A percentile compares a stretch with the other conserved stretches of the same genome.
phyloP scores from a whole-genome alignment of 2,797 vertebrate species.

The Adelosebastes latens region DNA sequence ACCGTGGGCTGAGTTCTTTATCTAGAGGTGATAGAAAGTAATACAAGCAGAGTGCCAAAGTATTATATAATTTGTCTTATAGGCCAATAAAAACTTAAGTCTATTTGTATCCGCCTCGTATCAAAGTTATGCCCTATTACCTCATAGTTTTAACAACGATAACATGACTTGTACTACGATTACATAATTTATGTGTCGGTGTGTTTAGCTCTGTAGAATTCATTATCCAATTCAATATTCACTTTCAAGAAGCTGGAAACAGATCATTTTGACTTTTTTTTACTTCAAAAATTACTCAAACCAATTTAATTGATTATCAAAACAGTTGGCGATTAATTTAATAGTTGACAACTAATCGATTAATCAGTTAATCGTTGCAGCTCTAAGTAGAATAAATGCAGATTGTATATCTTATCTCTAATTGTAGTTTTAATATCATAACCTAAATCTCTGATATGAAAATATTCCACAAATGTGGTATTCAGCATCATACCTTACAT shows the following conservation, averaged over 20 bases:
- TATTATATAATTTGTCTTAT: background rate
- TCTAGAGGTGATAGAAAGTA: conserved; percentile 4
- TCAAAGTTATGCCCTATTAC: background rate
- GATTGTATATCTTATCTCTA: too few relatives aligned
- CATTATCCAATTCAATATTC: too few relatives aligned
- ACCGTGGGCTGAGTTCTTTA: conserved; percentile 1
- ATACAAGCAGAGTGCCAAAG: background rate
- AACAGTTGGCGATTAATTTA: background rate
- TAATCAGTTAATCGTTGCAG: too few relatives aligned
- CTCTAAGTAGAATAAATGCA: too few relatives aligned
- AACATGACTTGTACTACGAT: background rate
- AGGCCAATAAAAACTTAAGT: background rate
- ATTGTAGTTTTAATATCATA: background rate
- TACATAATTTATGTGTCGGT: background rate
- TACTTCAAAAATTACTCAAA: too few relatives aligned
- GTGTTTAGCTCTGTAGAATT: background rate
- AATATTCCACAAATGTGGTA: background rate
- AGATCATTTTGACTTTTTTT: background rate
- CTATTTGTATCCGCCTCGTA: background rate
- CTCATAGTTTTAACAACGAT: background rate
- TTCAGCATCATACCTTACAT: background rate
- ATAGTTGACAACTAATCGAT: background rate
- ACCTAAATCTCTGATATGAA: background rate
- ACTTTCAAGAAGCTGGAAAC: background rate
- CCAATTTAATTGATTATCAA: fast-evolving